These are phyloP conservation scores for Acyrthosiphon pisum DNA, from an alignment of 1,140 invertebrate species.

Conservation along the genomic window DNA sequence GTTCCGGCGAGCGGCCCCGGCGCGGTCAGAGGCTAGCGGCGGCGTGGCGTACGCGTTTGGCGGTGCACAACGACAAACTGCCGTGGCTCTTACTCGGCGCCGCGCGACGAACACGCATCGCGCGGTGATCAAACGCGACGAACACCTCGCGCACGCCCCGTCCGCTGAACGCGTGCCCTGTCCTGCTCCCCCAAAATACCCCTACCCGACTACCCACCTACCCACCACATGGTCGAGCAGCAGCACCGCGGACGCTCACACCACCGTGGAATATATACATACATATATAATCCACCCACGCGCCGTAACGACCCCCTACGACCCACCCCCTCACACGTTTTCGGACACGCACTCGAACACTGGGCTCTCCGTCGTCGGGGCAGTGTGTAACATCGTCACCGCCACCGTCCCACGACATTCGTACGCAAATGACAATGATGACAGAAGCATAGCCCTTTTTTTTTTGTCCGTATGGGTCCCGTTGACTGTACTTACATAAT, in stretches of 20 bases:
- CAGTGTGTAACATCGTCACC: not conserved
- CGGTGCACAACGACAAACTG: slow-evolving; percentile 39
- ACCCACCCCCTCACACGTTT: not conserved
- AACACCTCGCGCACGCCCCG: slow-evolving; percentile 36
- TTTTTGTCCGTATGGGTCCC: not conserved
- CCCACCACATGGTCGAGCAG: not conserved
- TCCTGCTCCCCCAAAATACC: not conserved
- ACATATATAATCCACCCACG: not conserved
- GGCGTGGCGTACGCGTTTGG: slow-evolving; percentile 13
- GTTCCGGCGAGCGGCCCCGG: not conserved
- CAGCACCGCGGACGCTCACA: not conserved
- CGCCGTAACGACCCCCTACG: not conserved
- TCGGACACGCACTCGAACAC: not conserved
- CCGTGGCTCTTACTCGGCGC: not conserved
- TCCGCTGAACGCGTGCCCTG: not conserved
- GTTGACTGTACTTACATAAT: not conserved
- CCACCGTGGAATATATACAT: not conserved
- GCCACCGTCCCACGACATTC: not conserved
- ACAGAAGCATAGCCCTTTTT: not conserved
- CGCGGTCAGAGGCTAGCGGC: not conserved
- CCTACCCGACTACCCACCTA: not conserved
- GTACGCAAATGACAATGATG: not conserved
- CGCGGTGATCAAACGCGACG: not conserved
- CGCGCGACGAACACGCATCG: not conserved
- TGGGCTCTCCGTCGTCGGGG: not conserved